Percentiles rank a stretch among this genome's conserved stretches.
phyloP scores from a whole-genome alignment of 2,888 invertebrate genomes.

The Melolontha melolontha region DNA sequence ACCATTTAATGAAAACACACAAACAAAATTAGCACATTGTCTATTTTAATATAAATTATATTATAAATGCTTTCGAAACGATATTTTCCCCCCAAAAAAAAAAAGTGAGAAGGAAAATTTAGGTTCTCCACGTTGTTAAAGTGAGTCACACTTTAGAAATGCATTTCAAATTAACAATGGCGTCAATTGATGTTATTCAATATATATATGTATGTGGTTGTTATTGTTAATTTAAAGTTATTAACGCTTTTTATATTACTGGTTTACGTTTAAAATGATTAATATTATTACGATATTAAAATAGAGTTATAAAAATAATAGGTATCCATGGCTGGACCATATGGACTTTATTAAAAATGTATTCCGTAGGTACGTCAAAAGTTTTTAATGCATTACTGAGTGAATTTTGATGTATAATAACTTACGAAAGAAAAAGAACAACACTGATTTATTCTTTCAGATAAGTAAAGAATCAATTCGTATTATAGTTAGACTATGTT shows the following conservation, averaged over 20 bases:
- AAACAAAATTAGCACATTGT: constrained; percentile 49
- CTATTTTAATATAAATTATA: constrained; percentile 43
- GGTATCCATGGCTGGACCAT: constrained; percentile 44
- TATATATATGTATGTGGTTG: constrained; percentile 6
- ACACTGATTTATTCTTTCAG: constrained; percentile 11
- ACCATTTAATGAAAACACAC: constrained; percentile 49
- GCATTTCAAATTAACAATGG: constrained; percentile 52
- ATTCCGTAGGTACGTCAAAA: constrained; percentile 30
- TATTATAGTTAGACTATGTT: constrained; percentile 55
- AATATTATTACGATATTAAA: too few relatives aligned
- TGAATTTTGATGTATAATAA: constrained; percentile 4
- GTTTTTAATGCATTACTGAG: constrained; percentile 43
- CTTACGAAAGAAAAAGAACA: constrained; percentile 8
- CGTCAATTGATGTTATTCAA: constrained; percentile 40
- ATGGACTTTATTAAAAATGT: constrained; percentile 7
- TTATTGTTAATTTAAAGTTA: constrained; percentile 39
- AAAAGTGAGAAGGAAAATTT: constrained; percentile 20
- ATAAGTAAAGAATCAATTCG: not conserved
- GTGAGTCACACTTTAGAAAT: constrained; percentile 45
- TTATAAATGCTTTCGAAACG: constrained; percentile 24
- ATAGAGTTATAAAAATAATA: not conserved
- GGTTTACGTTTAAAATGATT: constrained; percentile 16
- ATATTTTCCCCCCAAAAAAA: not conserved
- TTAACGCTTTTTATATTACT: constrained; percentile 6
- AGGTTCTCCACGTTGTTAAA: constrained; percentile 48